Evolutionary conservation across 2,797 vertebrate genomes (phyloP), one percentile per base, ranked within the genome.

Genomic region (Limosa lapponica): DNA sequence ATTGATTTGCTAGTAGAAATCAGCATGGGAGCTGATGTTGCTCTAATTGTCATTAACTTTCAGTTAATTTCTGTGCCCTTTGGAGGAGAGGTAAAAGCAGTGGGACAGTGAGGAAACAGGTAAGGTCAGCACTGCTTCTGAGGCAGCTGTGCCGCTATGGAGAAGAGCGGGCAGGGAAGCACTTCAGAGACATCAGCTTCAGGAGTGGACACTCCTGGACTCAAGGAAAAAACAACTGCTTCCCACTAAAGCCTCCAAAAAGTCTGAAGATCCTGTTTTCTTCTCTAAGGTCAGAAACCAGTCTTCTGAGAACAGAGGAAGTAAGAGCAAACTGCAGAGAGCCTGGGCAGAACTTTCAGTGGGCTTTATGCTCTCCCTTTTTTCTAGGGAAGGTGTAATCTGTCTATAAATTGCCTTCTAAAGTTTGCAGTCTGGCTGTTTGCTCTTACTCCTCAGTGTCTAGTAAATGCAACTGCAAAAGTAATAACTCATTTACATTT

Each of bases 41-140:
- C 54, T 93, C 54, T 88, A 94, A 96, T 86, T 88, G 84, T 13
- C 85, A 90, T 95, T 95, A 95, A 91, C 54, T 94, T 75, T 69
- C 46, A 88, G 72, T 88, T 96, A 90, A 95, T 95, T 91, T 86
- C 77, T 75, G 39, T 37, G 87, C 72, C 80, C 75, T 95, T 88
- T 93, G 43, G 49, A 94, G 28, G 17, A 43, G 32, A 83, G n/a
- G 54, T 46, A 90, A 69, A 81, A 69, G 58, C 79, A 88, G 75
- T 3, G 6, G 80, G 54, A 66, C 0, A 2, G 46, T 59, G 55
- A 90, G 32, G 36, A 89, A 87, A 67, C 55, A 81, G 41, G 82
- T 54, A 46, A 62, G 17, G 16, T 32, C 8, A 3, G n/a, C 4
- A 13, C 19, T 70, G 62, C 43, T 81, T 46, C 3, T 6, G 49